Conservation (phyloP, 2,888 invertebrate genomes). For the Conomelus anceps region DNA sequence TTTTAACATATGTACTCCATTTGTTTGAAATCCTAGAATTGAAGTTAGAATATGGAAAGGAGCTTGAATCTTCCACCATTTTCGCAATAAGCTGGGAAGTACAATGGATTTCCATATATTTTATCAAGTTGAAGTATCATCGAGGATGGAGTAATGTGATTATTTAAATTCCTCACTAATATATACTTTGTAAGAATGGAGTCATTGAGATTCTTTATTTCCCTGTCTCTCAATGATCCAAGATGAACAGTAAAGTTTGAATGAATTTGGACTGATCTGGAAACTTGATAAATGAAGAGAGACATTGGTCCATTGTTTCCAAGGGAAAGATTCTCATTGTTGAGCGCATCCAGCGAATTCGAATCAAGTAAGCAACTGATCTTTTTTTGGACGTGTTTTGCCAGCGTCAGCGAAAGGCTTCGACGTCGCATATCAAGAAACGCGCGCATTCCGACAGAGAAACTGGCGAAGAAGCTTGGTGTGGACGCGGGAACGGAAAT, state of each 20-base stretch:
- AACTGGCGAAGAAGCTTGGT: neutral
- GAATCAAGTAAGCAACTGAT: neutral
- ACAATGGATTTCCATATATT: too few species aligned
- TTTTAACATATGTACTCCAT: too few species aligned
- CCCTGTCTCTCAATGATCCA: neutral
- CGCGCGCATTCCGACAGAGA: neutral
- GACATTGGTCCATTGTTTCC: neutral
- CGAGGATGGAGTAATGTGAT: too few species aligned
- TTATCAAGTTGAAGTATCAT: too few species aligned
- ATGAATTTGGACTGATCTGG: neutral
- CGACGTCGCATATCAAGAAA: neutral
- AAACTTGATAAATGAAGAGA: neutral
- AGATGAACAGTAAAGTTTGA: neutral
- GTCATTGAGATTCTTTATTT: too few species aligned
- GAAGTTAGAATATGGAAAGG: too few species aligned
- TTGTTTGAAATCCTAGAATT: too few species aligned
- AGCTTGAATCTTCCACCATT: too few species aligned
- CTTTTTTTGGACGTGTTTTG: neutral
- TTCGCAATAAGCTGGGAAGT: too few species aligned
- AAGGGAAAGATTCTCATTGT: neutral
- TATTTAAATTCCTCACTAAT: too few species aligned
- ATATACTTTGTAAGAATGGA: too few species aligned
- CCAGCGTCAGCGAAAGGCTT: neutral
- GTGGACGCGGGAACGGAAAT: neutral
- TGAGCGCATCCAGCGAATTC: neutral